Evolutionary conservation across 2,888 invertebrate genomes (phyloP), one percentile per base, ranked within the genome.

Genomic region (Magallana nippona): DNA sequence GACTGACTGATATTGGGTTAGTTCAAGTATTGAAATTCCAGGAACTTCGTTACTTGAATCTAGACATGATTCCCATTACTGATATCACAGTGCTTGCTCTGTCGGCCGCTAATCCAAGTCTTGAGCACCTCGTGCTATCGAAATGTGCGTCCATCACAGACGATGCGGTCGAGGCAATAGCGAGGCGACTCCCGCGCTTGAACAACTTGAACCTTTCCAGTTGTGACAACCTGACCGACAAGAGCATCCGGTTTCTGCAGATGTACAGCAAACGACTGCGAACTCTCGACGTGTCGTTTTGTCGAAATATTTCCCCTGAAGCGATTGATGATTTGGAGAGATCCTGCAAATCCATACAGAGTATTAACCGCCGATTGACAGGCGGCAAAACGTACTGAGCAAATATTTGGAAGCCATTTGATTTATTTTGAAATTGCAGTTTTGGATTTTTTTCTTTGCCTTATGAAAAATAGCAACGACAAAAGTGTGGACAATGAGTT

Each of bases 121-220:
- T 97, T 89, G 96, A 97, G 93, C 95, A 95, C 88, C 93, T 97
- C 11, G 88, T 85, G 62, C 94, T 97, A 22, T 95, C 95, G 85
- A 96, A 96, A 92, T 97, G 96, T 93, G 95, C 95, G 88, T 96
- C 96, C 90, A 95, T 96, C 63, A 96, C 96, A 88, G 97, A 97
- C 94, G 95, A 95, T 86, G 96, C 95, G 1, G 94, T 96, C 57
- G 93, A 94, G 63, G 93, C 94, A 58, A 91, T 96, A 0, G 94
- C 95, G 0, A 94, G 93, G 63, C 94, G 94, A 83, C 91, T 96
- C 32, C 94, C 93, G 58, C 94, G 96, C 90, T 93, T 96, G 55
- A 95, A 95, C 88, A 95, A 95, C 85, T 94, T 96, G 60, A 95
- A 96, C 91, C 92, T 96, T 78, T 95, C 96, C 95, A 95, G 95